These are phyloP conservation scores for Acropora tenuis DNA, from an alignment of 64 coral and sea anemone genomes.

Conservation along the genomic window DNA sequence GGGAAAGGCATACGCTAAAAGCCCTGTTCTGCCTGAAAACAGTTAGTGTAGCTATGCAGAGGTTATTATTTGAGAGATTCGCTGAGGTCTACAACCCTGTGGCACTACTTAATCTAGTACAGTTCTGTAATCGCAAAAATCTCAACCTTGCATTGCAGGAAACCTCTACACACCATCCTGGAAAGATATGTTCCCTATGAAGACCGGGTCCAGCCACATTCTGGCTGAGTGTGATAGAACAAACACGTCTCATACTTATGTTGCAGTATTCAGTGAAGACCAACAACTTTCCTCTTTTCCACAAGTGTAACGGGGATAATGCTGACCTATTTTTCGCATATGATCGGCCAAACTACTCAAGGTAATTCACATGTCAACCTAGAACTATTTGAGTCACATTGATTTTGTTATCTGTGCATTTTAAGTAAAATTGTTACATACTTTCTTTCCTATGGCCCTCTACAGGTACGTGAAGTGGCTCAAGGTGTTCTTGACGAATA, in stretches of 20 bases:
- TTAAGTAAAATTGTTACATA: not conserved
- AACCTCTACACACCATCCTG: slow-evolving; percentile 14
- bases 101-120: slow-evolving; percentile 7
- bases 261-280: slow-evolving; percentile 41
- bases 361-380: not conserved
- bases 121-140: slow-evolving; percentile 7
- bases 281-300: slow-evolving; percentile 56
- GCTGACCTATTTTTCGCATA: slow-evolving; percentile 56
- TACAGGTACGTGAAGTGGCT: slow-evolving; percentile 26
- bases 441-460: not conserved
- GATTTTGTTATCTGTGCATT: not conserved
- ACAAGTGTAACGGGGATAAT: slow-evolving; percentile 71
- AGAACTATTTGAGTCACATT: not conserved
- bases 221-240: slow-evolving; percentile 61
- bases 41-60: slow-evolving; percentile 43
- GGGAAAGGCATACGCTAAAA: slow-evolving; percentile 45
- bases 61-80: slow-evolving; percentile 41
- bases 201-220: slow-evolving; percentile 41
- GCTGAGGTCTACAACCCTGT: slow-evolving; percentile 2
- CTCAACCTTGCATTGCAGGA: slow-evolving; percentile 15
- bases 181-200: not conserved
- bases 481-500: slow-evolving; percentile 16
- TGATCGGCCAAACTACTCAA: slow-evolving; percentile 55
- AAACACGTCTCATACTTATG: slow-evolving; percentile 42
- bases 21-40: slow-evolving; percentile 59